These are phyloP conservation scores for Hestina assimilis DNA, from an alignment of 1,140 invertebrate species.

Conservation along the genomic window DNA sequence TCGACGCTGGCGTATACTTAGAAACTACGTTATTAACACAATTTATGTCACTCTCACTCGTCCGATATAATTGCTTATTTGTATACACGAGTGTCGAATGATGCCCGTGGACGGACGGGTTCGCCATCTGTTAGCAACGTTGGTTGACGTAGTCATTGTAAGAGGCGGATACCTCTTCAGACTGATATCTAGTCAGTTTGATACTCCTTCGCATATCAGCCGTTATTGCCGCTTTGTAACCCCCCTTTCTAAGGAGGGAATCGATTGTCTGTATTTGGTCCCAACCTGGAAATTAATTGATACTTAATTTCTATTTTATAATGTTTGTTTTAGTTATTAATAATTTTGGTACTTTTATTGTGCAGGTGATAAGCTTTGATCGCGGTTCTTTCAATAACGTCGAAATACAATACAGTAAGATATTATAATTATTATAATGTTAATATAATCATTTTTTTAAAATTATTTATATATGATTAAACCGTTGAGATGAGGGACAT, in stretches of 20 bases:
- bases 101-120: slow-evolving; percentile 26
- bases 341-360: no score
- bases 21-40: slow-evolving; percentile 56
- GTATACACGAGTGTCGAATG: slow-evolving; percentile 29
- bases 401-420: no score
- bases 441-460: no score
- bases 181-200: slow-evolving; percentile 96
- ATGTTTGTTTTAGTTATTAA: no score
- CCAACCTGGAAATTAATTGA: slow-evolving; percentile 89
- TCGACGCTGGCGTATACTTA: slow-evolving; percentile 51
- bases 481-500: no score
- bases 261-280: slow-evolving; percentile 98
- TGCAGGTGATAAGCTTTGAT: no score
- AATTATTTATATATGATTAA: no score
- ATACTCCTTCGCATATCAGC: slow-evolving; percentile 91
- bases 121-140: slow-evolving; percentile 70
- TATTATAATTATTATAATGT: no score
- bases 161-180: slow-evolving; percentile 77
- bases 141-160: slow-evolving; percentile 72
- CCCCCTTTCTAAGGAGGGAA: slow-evolving; percentile 97
- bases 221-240: slow-evolving; percentile 95
- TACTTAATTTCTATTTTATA: no score
- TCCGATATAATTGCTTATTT: slow-evolving; percentile 26
- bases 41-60: slow-evolving; percentile 35
- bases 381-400: no score